Conservation (phyloP, 1,140 invertebrate species). For the Apis cerana region DNA sequence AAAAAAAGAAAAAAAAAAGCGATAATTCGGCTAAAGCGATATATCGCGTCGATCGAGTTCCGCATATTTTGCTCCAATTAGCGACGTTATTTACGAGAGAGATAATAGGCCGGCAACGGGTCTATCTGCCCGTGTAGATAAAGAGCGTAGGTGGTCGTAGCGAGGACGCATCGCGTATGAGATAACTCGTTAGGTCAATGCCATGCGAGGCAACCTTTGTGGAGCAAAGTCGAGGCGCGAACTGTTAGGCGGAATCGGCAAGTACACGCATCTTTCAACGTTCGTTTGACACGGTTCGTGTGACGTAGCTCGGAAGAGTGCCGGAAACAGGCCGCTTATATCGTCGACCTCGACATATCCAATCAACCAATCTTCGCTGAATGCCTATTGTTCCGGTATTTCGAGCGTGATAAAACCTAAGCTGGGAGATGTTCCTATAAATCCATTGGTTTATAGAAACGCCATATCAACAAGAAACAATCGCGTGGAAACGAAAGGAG, state of each 20-base stretch:
- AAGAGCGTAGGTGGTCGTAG: neutral
- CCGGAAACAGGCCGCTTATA: constrained; percentile 18
- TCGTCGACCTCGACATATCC: neutral
- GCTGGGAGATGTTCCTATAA: neutral
- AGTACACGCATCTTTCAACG: neutral
- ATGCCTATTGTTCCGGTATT: constrained; percentile 19
- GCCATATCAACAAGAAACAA: neutral
- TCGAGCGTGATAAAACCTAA: neutral
- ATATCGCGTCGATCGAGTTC: neutral
- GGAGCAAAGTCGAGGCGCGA: neutral
- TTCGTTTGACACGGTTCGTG: neutral
- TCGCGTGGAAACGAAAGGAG: too few relatives aligned
- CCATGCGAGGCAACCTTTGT: neutral
- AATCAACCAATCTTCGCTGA: constrained; percentile 29
- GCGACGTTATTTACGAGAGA: neutral
- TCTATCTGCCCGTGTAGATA: neutral
- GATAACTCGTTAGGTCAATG: constrained; percentile 37
- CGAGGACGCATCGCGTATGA: constrained; percentile 5
- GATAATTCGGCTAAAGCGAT: neutral
- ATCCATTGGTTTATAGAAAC: too few relatives aligned
- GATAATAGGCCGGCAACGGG: neutral
- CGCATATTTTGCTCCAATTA: neutral
- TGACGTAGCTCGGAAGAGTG: constrained; percentile 19
- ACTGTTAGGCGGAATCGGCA: neutral
- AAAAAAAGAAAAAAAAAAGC: neutral